These are phyloP conservation scores for Bedellia somnulentella DNA, from an alignment of 2,888 invertebrate genomes.

Conservation along the genomic window DNA sequence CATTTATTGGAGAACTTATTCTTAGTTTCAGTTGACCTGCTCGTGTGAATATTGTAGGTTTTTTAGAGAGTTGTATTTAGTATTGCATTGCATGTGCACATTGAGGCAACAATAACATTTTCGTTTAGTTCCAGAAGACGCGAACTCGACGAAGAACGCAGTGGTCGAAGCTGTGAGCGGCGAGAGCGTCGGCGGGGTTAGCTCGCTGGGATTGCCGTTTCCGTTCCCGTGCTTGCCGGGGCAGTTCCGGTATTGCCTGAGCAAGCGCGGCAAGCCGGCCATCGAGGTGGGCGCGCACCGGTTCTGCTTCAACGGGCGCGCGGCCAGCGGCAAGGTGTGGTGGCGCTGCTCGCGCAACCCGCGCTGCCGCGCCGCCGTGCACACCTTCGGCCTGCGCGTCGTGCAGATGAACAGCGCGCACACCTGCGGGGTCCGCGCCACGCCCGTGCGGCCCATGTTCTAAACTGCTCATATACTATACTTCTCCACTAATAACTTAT, in stretches of 20 bases:
- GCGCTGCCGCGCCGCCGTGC: constrained; percentile 49
- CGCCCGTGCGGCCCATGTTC: constrained; percentile 50
- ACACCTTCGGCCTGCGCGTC: constrained; percentile 48
- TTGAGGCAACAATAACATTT: too few relatives aligned
- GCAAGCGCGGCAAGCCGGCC: constrained; percentile 50
- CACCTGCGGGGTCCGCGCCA: constrained; percentile 50
- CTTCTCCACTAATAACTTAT: constrained; percentile 1
- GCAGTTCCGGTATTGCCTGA: constrained; percentile 51
- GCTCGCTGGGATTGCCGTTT: constrained; percentile 38
- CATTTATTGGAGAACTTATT: too few relatives aligned
- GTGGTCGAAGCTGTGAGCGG: too few relatives aligned
- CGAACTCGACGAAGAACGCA: too few relatives aligned
- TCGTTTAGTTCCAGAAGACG: background rate
- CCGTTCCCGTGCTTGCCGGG: constrained; percentile 52
- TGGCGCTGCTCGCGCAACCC: constrained; percentile 54
- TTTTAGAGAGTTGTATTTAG: too few relatives aligned
- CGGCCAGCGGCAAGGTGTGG: constrained; percentile 54
- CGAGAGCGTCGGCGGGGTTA: constrained; percentile 15
- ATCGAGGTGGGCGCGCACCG: constrained; percentile 53
- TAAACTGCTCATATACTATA: constrained; percentile 13
- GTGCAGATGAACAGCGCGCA: constrained; percentile 56
- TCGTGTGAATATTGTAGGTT: too few relatives aligned
- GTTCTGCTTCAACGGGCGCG: constrained; percentile 52
- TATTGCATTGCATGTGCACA: too few relatives aligned
- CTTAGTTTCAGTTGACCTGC: too few relatives aligned